phyloP scores from a whole-genome alignment of 53 echinoderm and acorn worm genomes.

The Henricia sp. region DNA sequence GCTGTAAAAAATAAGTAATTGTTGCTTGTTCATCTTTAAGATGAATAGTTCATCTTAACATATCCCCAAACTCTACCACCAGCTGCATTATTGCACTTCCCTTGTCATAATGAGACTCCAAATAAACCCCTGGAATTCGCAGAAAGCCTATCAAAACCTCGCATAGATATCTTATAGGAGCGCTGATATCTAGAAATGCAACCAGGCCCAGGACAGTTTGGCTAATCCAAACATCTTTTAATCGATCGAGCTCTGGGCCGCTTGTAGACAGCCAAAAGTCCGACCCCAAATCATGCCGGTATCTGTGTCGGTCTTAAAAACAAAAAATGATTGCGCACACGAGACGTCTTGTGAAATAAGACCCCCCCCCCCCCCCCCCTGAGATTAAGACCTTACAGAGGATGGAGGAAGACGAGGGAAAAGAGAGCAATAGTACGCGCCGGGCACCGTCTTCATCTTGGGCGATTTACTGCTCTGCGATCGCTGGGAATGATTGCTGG shows the following conservation, averaged over 20 bases:
- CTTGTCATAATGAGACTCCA: no score
- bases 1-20: no score
- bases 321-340: constrained; percentile 15
- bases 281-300: background rate
- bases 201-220: background rate
- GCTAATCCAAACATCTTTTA: background rate
- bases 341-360: background rate
- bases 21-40: no score
- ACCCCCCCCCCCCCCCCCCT: background rate
- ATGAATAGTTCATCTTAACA: no score
- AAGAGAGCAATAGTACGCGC: background rate
- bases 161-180: no score
- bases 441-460: constrained; percentile 16
- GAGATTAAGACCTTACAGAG: constrained; percentile 43
- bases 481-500: constrained; percentile 13
- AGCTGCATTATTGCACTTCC: no score
- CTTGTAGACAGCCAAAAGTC: background rate
- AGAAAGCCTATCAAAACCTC: no score
- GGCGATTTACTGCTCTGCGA: constrained; percentile 8
- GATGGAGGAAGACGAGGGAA: background rate
- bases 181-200: no score
- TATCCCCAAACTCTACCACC: no score
- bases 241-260: background rate
- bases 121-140: no score
- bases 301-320: constrained; percentile 2